phyloP scores from a whole-genome alignment of 1,140 invertebrate genomes.

The Sitodiplosis mosellana region DNA sequence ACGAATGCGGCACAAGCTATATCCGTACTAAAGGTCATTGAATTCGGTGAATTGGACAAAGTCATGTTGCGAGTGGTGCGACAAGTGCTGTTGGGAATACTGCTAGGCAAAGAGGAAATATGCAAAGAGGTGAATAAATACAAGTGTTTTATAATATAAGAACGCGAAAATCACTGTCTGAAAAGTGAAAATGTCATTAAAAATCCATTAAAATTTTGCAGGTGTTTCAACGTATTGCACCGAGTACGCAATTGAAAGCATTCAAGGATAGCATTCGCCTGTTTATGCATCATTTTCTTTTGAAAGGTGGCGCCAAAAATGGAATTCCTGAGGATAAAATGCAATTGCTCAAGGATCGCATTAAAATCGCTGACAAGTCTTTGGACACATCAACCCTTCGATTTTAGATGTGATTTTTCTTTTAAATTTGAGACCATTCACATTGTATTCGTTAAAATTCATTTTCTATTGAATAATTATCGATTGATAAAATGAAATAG shows the following conservation, averaged over 20 bases:
- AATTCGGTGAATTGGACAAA: constrained; percentile 56
- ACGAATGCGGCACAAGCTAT: constrained; percentile 57
- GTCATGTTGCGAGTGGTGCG: constrained; percentile 43
- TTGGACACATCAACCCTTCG: constrained; percentile 22
- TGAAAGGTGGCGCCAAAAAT: constrained; percentile 32
- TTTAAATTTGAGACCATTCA: not conserved
- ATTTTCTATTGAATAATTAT: too few relatives aligned
- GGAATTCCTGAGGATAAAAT: constrained; percentile 27
- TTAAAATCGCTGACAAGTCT: constrained; percentile 31
- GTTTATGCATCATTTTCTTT: constrained; percentile 56
- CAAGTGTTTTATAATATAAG: not conserved
- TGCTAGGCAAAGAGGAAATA: constrained; percentile 30
- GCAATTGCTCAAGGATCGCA: constrained; percentile 26
- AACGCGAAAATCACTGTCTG: too few relatives aligned
- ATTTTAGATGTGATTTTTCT: not conserved
- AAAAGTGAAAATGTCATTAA: constrained; percentile 28
- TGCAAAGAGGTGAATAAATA: not conserved
- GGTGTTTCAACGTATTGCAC: constrained; percentile 41
- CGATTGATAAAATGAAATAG: too few relatives aligned
- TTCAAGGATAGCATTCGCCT: constrained; percentile 52
- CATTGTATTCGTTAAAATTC: too few relatives aligned
- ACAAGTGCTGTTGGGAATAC: constrained; percentile 40
- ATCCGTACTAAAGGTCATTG: constrained; percentile 67
- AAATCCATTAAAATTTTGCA: too few relatives aligned
- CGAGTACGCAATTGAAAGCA: constrained; percentile 39